Conservation (phyloP, 37 sponge, comb jelly and placozoan genomes). For the Amphimedon queenslandica region DNA sequence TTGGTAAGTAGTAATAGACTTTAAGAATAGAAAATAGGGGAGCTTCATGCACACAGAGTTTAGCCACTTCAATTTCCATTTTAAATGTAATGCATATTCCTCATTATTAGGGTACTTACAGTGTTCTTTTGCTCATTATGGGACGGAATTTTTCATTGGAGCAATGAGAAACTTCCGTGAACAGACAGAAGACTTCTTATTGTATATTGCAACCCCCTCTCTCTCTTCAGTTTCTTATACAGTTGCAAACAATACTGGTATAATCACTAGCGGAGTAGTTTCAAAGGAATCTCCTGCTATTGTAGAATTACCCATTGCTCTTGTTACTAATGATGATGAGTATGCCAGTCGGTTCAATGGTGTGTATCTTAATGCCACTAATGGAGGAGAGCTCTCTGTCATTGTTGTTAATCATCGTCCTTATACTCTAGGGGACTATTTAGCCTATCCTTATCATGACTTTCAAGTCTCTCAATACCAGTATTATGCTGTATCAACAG, state of each 20-base stretch:
- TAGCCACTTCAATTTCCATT: too few relatives aligned
- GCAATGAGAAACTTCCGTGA: neutral
- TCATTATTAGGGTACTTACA: too few relatives aligned
- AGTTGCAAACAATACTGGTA: neutral
- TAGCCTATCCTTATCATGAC: conserved; percentile 2
- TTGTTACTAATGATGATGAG: neutral
- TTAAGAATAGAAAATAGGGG: too few relatives aligned
- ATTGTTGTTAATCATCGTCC: neutral
- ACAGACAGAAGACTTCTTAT: neutral
- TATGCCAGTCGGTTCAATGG: neutral
- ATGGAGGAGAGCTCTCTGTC: neutral
- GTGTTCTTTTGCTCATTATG: too few relatives aligned
- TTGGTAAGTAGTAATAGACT: too few relatives aligned
- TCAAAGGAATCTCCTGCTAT: neutral
- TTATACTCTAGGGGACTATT: neutral
- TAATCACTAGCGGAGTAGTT: neutral
- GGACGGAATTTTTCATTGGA: neutral
- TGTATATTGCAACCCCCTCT: neutral
- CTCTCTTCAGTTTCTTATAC: neutral
- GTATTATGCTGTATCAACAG: conserved; percentile 1
- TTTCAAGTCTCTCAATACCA: neutral
- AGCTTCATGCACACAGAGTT: too few relatives aligned
- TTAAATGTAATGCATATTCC: too few relatives aligned
- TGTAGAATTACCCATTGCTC: neutral
- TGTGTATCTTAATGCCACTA: neutral